These are phyloP conservation scores for Calyptommatus sinebrachiatus DNA, from an alignment of 2,113 vertebrate genomes.

Conservation along the genomic window DNA sequence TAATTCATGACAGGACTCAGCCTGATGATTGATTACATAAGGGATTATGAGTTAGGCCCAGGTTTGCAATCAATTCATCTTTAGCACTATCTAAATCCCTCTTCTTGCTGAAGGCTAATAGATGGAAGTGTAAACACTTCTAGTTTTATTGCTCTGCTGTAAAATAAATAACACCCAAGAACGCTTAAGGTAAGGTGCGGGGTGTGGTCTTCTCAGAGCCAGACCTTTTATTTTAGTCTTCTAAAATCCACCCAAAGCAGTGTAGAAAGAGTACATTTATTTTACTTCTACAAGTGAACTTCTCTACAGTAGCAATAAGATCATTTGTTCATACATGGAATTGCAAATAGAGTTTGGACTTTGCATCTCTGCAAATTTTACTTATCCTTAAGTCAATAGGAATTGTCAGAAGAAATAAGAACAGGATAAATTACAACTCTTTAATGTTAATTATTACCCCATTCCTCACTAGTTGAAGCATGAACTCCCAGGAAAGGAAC, in stretches of 20 bases:
- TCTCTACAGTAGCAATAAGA: not conserved
- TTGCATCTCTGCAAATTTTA: constrained; percentile 38
- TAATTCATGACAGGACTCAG: not conserved
- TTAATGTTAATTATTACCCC: constrained; percentile 60
- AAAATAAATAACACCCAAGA: constrained; percentile 28
- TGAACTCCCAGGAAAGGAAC: constrained; percentile 4
- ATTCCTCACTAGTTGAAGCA: constrained; percentile 3
- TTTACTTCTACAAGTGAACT: not conserved
- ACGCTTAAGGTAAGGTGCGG: not conserved
- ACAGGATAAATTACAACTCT: constrained; percentile 48
- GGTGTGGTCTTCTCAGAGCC: not conserved
- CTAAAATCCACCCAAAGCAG: not conserved
- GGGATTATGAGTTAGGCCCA: constrained; percentile 3
- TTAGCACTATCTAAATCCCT: constrained; percentile 18
- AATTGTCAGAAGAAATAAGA: constrained; percentile 44
- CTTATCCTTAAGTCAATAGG: constrained; percentile 49
- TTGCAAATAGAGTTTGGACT: constrained; percentile 33
- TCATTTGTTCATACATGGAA: not conserved
- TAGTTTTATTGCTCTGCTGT: constrained; percentile 8
- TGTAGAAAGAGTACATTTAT: not conserved
- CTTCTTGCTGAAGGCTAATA: constrained; percentile 8
- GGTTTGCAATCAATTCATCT: not conserved
- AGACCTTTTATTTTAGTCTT: not conserved
- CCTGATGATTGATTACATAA: accelerated
- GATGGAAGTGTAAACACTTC: constrained; percentile 13